These are phyloP conservation scores for Strigamia crassipes DNA, from an alignment of 2,888 invertebrate genomes.

Conservation along the genomic window DNA sequence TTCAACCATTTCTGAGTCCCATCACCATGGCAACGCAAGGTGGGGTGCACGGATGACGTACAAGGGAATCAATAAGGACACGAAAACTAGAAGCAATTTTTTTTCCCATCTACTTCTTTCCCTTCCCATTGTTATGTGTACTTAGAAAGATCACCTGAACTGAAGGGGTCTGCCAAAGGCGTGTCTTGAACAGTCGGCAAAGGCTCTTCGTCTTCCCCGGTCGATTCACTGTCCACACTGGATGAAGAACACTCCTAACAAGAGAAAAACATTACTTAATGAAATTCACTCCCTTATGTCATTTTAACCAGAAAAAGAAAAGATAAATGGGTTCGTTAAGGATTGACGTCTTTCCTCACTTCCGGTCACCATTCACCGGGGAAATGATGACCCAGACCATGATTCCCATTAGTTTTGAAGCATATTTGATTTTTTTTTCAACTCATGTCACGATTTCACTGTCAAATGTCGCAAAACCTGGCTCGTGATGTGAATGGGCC, in stretches of 20 bases:
- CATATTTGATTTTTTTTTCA: too few species aligned
- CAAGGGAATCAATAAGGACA: conserved; percentile 6
- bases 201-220: conserved; percentile 14
- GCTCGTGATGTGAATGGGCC: too few species aligned
- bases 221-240: conserved; percentile 12
- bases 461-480: too few species aligned
- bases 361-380: neutral
- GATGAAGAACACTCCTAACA: conserved; percentile 15
- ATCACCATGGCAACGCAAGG: conserved; percentile 4
- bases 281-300: neutral
- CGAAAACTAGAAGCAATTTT: neutral
- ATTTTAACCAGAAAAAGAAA: too few species aligned
- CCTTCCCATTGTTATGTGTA: neutral
- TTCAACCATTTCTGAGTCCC: neutral
- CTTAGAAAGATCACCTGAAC: neutral
- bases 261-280: neutral
- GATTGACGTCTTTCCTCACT: neutral
- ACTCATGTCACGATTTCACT: too few species aligned
- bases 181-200: neutral
- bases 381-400: neutral
- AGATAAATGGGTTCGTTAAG: neutral
- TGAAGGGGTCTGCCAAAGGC: neutral
- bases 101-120: neutral
- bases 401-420: neutral
- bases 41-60: conserved; percentile 15